Evolutionary conservation across 64 coral and sea anemone genomes (phyloP).

Genomic region (Orbicella faveolata): DNA sequence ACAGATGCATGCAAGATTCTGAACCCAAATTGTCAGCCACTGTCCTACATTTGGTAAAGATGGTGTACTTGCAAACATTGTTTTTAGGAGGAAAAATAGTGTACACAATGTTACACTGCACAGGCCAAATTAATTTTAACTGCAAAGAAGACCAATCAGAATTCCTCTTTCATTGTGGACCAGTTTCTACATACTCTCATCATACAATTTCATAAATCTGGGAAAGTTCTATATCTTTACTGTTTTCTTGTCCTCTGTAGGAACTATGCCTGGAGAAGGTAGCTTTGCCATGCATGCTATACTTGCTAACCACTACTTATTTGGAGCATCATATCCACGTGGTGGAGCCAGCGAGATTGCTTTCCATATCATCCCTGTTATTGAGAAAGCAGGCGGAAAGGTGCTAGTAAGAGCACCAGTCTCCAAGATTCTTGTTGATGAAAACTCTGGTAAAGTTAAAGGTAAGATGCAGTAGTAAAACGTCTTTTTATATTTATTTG

Average conservation of each 20-base stretch:
- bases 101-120: too few relatives aligned
- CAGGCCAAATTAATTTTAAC: too few relatives aligned
- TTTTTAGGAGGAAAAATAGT: too few relatives aligned
- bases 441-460: slow-evolving; percentile 60
- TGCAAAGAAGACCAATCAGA: too few relatives aligned
- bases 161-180: too few relatives aligned
- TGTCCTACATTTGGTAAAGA: too few relatives aligned
- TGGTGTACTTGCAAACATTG: too few relatives aligned
- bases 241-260: slow-evolving; percentile 35
- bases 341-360: slow-evolving; percentile 96
- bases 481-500: too few relatives aligned
- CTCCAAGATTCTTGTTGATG: slow-evolving; percentile 75
- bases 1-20: too few relatives aligned
- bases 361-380: slow-evolving; percentile 65
- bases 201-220: too few relatives aligned
- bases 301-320: slow-evolving; percentile 78
- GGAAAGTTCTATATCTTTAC: background rate
- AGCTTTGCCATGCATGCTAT: slow-evolving; percentile 90
- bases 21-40: too few relatives aligned
- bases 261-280: slow-evolving; percentile 71
- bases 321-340: slow-evolving; percentile 75
- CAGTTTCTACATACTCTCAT: too few relatives aligned
- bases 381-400: slow-evolving; percentile 73
- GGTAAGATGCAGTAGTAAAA: slow-evolving; percentile 14
- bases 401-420: slow-evolving; percentile 81